A percentile compares a stretch with the other conserved stretches of the same genome.
These are phyloP conservation scores for Zootoca vivipara DNA, from an alignment of 2,113 vertebrate genomes.

Conservation along the genomic window DNA sequence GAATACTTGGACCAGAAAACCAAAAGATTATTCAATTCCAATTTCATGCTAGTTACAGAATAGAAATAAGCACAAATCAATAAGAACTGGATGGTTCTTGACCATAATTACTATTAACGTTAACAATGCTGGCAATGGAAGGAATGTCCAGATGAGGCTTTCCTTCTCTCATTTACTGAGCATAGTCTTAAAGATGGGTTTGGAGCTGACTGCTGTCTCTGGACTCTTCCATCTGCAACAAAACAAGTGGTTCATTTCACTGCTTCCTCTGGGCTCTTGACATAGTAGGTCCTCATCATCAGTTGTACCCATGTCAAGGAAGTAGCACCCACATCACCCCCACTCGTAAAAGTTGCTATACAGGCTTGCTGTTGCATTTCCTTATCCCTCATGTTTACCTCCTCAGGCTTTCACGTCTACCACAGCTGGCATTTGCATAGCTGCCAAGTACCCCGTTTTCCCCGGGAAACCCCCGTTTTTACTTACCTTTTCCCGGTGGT, in stretches of 20 bases:
- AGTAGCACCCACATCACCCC: too few species aligned
- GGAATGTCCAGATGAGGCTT: background rate
- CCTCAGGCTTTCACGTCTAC: too few species aligned
- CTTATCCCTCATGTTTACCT: too few species aligned
- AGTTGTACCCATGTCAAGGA: too few species aligned
- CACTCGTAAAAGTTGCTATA: too few species aligned
- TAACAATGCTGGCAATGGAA: constrained; percentile 15
- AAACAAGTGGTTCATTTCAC: background rate
- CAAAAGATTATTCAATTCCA: background rate
- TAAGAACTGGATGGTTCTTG: background rate
- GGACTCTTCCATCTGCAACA: background rate
- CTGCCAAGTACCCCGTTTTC: too few species aligned
- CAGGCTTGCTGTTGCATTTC: too few species aligned
- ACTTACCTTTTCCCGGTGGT: too few species aligned
- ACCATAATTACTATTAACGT: background rate
- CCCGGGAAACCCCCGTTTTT: too few species aligned
- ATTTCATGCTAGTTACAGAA: constrained; percentile 13
- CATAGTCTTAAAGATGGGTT: background rate
- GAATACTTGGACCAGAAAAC: background rate
- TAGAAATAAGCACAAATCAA: background rate
- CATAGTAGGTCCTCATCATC: background rate
- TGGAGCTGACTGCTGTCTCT: background rate
- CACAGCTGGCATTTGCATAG: too few species aligned
- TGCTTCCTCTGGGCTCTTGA: background rate
- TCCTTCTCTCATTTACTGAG: background rate